Evolutionary conservation across 2,797 vertebrate species (phyloP), one percentile per base, ranked within the genome.

Genomic region (Botia almorhae): DNA sequence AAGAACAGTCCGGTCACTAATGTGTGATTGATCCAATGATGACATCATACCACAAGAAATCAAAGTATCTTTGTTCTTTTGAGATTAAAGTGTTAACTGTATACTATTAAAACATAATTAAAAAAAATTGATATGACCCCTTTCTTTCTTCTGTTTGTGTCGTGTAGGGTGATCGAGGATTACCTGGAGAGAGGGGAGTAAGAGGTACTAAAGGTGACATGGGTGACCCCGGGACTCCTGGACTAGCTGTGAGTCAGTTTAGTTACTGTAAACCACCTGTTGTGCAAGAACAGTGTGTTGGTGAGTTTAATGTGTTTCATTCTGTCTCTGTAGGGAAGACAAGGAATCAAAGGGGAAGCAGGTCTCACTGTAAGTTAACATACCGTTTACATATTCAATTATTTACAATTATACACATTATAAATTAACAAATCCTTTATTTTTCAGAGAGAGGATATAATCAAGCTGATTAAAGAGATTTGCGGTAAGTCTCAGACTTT

Each of bases 401-500:
- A 11, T 1, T 21, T 29, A 5, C 33, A 60, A 26, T 12, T 4
- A 39, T 63, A 64, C 55, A 5, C 46, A 67, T 3, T 33, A 0
- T 69, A 58, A 55, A 43, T 60, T 39, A 60, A 21, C 7, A 23
- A 23, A 14, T 53, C 1, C n/a, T 46, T 80, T 69, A 8, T 79
- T 86, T 93, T 90, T 81, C 85, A 95, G 95, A 96, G 93, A 93
- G 96, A 97, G 88, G 96, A 96, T 85, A 91, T 98, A 58, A 95
- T 97, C 85, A 96, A 95, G 89, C 89, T 97, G 88, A 96, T 98
- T 85, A 97, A 95, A 90, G 95, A 97, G 90, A 96, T 96, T 79
- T 97, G 96, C 85, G 96, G 96, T 96, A 93, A 95, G 94, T 68
- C 21, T 26, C 8, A 91, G 86, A 7, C n/a, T 69, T 82, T 78